Evolutionary conservation across 2,888 invertebrate genomes (phyloP).

Genomic region (Lamellibrachia satsuma): DNA sequence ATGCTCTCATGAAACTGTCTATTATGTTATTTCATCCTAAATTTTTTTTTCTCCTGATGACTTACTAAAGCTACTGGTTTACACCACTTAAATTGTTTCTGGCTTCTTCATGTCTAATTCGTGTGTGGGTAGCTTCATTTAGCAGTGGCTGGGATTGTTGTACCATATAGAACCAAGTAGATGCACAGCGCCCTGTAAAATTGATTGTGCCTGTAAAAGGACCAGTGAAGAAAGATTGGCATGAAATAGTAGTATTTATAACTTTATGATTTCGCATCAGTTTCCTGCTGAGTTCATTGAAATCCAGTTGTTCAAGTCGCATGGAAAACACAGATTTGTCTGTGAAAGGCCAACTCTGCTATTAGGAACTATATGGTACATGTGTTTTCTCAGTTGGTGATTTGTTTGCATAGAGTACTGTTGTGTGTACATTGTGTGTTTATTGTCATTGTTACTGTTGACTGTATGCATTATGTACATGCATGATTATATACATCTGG

Average conservation of each 20-base stretch:
- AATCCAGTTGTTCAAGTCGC: background rate
- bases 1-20: background rate
- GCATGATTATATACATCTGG: conserved; percentile 3
- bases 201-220: background rate
- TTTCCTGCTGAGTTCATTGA: background rate
- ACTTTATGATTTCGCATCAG: background rate
- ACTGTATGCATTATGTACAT: conserved; percentile 17
- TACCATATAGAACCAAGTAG: background rate
- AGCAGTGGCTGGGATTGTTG: background rate
- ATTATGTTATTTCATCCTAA: background rate
- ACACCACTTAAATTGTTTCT: background rate
- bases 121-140: background rate
- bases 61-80: background rate
- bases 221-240: background rate
- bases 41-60: background rate
- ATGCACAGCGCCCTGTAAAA: background rate
- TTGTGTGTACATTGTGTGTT: conserved; percentile 5
- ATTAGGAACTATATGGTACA: background rate
- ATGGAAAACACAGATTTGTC: background rate
- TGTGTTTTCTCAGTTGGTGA: background rate
- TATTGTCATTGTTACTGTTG: conserved; percentile 17
- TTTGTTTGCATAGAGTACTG: background rate
- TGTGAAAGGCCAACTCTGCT: background rate
- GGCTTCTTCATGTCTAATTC: background rate
- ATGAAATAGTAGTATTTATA: background rate